Conservation (phyloP, 2,113 vertebrate species). For the Indicator indicator region DNA sequence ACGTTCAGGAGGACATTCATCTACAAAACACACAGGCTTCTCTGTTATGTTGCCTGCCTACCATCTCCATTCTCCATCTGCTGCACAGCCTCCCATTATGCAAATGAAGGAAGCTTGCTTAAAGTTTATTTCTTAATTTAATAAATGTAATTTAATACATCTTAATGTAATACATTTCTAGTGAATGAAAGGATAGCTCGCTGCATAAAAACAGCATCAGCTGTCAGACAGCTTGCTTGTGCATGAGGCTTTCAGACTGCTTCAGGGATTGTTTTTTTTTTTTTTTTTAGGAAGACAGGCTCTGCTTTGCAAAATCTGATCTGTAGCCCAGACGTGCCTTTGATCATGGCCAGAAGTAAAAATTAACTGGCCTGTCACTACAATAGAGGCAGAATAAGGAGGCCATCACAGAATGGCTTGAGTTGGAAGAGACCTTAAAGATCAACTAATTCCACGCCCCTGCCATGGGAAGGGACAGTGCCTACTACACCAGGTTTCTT, state of each 20-base stretch:
- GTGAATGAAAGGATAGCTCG: slow-evolving; percentile 40
- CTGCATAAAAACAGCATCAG: slow-evolving; percentile 59
- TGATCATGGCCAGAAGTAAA: background rate
- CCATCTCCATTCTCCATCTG: slow-evolving; percentile 54
- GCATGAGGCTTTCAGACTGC: background rate
- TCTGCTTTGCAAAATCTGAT: background rate
- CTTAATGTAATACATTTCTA: slow-evolving; percentile 50
- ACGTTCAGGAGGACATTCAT: slow-evolving; percentile 4
- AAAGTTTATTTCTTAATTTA: slow-evolving; percentile 66
- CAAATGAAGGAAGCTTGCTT: slow-evolving; percentile 46
- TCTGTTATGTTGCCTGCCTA: slow-evolving; percentile 41
- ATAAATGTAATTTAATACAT: slow-evolving; percentile 69
- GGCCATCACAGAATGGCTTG: background rate
- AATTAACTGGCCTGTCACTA: background rate
- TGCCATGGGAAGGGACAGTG: no score
- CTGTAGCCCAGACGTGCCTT: background rate
- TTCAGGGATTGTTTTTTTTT: slow-evolving; percentile 4
- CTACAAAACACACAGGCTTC: slow-evolving; percentile 36
- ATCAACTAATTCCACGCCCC: no score
- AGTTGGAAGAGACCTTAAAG: no score
- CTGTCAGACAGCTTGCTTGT: slow-evolving; percentile 9
- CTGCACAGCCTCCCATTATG: slow-evolving; percentile 60
- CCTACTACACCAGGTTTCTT: no score
- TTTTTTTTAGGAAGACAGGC: background rate
- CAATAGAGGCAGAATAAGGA: background rate